phyloP scores from a whole-genome alignment of 2,888 invertebrate species.

The Drosophila nr. medialis region DNA sequence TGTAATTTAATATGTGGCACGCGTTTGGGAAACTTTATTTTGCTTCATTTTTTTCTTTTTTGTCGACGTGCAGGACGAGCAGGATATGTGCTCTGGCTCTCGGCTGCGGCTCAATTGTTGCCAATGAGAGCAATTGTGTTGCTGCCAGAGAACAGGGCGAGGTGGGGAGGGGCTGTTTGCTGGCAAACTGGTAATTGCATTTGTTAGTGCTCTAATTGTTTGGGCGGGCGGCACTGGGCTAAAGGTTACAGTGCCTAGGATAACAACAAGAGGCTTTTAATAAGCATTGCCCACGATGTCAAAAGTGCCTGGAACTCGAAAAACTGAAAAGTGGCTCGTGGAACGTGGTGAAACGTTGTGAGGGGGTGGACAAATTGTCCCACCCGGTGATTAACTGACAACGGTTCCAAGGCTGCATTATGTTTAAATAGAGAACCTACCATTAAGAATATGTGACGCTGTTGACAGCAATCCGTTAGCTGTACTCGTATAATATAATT shows the following conservation, averaged over 20 bases:
- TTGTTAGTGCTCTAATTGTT: conserved; percentile 78
- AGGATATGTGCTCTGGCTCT: conserved; percentile 52
- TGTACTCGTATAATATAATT: conserved; percentile 17
- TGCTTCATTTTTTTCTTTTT: conserved; percentile 21
- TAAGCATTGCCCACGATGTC: conserved; percentile 50
- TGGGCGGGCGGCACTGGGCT: conserved; percentile 41
- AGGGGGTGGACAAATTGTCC: conserved; percentile 35
- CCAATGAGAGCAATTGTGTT: conserved; percentile 78
- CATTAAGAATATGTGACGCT: conserved; percentile 36
- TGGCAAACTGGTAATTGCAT: conserved; percentile 71
- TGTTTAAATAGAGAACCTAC: conserved; percentile 39
- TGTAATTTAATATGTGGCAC: conserved; percentile 83
- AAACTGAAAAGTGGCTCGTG: conserved; percentile 46
- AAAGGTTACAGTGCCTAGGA: conserved; percentile 73
- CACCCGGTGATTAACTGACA: conserved; percentile 35
- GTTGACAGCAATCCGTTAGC: conserved; percentile 8
- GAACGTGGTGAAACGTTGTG: conserved; percentile 27
- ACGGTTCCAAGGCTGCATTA: background rate
- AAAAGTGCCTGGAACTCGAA: background rate
- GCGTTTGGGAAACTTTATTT: conserved; percentile 74
- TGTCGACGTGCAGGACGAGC: conserved; percentile 25
- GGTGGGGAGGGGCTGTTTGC: conserved; percentile 11
- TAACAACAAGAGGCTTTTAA: conserved; percentile 76
- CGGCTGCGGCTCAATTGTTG: conserved; percentile 66
- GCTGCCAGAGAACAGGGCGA: conserved; percentile 19